Evolutionary conservation across 2,113 vertebrate species (phyloP).

Genomic region (Paralichthys olivaceus): DNA sequence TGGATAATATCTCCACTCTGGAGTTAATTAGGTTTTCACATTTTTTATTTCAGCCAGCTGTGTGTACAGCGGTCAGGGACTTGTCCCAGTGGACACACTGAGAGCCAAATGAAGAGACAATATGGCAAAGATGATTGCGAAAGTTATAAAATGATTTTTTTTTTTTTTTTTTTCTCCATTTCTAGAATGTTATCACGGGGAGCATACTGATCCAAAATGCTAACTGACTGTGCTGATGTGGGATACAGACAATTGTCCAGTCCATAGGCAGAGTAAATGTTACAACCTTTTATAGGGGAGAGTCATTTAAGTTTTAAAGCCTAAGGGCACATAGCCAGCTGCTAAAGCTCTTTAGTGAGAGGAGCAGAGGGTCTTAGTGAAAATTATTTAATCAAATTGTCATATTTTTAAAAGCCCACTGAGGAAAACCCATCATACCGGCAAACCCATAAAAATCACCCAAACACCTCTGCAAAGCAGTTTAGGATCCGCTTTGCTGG

Average conservation of each 20-base stretch:
- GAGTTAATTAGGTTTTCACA: constrained; percentile 76
- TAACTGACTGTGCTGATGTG: background rate
- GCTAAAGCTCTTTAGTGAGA: too few species aligned
- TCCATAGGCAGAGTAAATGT: background rate
- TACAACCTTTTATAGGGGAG: background rate
- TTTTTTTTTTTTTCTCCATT: background rate
- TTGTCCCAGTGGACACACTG: constrained; percentile 57
- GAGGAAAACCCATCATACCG: too few species aligned
- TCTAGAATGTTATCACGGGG: background rate
- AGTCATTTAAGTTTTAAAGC: background rate
- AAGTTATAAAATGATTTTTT: constrained; percentile 42
- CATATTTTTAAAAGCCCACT: too few species aligned
- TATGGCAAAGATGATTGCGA: constrained; percentile 53
- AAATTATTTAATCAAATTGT: too few species aligned
- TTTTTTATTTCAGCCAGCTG: constrained; percentile 57
- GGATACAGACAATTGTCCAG: background rate
- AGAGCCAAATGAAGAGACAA: constrained; percentile 58
- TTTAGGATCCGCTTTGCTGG: too few species aligned
- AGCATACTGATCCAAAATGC: constrained; percentile 7
- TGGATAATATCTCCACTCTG: constrained; percentile 77
- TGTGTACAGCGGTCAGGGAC: constrained; percentile 68
- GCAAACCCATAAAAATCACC: too few species aligned
- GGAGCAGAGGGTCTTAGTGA: too few species aligned
- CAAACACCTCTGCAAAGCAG: too few species aligned
- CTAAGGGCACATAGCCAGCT: too few species aligned